A percentile compares a stretch with the other conserved stretches of the same genome.
These are phyloP conservation scores for Semnornis frantzii DNA, from an alignment of 2,113 vertebrate species.

Conservation along the genomic window DNA sequence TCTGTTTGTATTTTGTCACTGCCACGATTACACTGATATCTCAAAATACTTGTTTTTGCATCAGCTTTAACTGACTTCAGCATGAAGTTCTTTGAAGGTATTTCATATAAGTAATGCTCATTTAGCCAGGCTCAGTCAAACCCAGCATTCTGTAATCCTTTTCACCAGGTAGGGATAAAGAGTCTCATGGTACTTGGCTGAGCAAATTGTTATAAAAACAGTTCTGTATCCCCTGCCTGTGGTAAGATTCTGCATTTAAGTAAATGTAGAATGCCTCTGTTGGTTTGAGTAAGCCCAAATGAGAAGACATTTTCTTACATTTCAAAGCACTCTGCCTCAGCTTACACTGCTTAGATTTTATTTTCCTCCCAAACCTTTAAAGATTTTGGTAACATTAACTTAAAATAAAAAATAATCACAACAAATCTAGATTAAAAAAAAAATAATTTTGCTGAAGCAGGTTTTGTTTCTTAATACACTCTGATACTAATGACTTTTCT, in stretches of 20 bases:
- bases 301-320: not conserved
- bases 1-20: not conserved
- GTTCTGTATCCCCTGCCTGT: conserved; percentile 42
- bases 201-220: conserved; percentile 69
- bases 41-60: conserved; percentile 1
- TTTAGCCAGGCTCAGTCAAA: conserved; percentile 54
- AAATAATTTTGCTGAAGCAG: not conserved
- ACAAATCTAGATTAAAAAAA: not conserved
- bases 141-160: conserved; percentile 33
- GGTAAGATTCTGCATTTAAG: conserved; percentile 44
- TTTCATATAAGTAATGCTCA: not conserved
- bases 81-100: not conserved
- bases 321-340: not conserved
- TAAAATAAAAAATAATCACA: not conserved
- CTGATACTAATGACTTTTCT: not conserved
- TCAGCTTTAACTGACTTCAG: conserved; percentile 26
- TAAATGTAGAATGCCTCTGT: conserved; percentile 54
- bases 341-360: not conserved
- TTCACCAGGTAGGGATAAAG: conserved; percentile 11
- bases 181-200: conserved; percentile 40
- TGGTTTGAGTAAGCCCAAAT: conserved; percentile 48
- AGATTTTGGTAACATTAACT: not conserved
- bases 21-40: not conserved
- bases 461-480: not conserved
- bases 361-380: not conserved